phyloP scores from a whole-genome alignment of 1,140 invertebrate genomes.

The Microvelia longipes region DNA sequence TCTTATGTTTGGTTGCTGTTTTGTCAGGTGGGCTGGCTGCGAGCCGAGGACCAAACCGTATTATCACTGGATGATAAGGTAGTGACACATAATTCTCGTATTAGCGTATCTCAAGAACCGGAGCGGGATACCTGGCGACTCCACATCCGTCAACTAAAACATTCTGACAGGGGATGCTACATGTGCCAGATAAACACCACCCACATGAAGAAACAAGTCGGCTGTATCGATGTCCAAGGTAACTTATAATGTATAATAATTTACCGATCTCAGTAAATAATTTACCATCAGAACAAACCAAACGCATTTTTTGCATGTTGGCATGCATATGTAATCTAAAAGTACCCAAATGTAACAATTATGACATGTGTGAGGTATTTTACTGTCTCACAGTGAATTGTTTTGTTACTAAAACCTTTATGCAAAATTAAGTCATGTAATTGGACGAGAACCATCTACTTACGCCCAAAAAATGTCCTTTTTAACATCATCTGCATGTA shows the following conservation, averaged over 20 bases:
- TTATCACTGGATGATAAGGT: slow-evolving; percentile 69
- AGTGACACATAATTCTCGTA: slow-evolving; percentile 72
- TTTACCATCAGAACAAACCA: not conserved
- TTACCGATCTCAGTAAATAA: not conserved
- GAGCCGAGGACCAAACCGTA: slow-evolving; percentile 74
- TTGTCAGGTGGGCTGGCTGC: slow-evolving; percentile 75
- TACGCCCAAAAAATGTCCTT: too few species aligned
- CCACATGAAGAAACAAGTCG: slow-evolving; percentile 72
- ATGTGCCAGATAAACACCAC: slow-evolving; percentile 81
- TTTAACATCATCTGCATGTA: too few species aligned
- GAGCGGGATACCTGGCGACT: slow-evolving; percentile 51
- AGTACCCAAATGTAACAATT: too few species aligned
- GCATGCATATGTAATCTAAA: not conserved
- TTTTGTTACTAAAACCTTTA: too few species aligned
- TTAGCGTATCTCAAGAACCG: slow-evolving; percentile 60
- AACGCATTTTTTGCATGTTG: not conserved
- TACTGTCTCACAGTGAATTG: too few species aligned
- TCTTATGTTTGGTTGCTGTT: not conserved
- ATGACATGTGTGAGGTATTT: too few species aligned
- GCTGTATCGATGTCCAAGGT: slow-evolving; percentile 59
- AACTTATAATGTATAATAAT: slow-evolving; percentile 4
- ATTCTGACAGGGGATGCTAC: slow-evolving; percentile 55
- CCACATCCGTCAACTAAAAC: slow-evolving; percentile 51
- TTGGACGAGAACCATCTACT: too few species aligned
- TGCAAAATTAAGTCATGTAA: too few species aligned